Base-by-base conservation (phyloP, 2,888 invertebrate species). In the Synanthedon tipuliformis region DNA sequence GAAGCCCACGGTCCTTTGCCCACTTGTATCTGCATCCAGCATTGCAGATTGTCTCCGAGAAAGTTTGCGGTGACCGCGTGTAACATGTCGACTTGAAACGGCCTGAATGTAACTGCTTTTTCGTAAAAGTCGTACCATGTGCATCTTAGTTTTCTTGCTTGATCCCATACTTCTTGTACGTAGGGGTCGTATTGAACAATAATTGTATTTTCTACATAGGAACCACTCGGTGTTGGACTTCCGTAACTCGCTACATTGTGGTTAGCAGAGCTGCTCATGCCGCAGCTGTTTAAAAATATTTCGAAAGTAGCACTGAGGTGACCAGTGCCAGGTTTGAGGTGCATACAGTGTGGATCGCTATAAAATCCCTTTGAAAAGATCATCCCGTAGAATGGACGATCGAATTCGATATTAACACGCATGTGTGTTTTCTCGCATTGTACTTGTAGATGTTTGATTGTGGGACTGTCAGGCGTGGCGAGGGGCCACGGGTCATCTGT, bases 1-100 rank as follows among this genome's bases (percentile, higher is more conserved):
- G 95, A 95, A n/a, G 97, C 97, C 97, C 97, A 97, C 1, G 97
- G 97, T 61, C 97, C 97, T 76, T 97, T 97, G 54, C 97, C 97
- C 50, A 96, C 96, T 83, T 97, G 97, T 66, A 97, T 97, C 81
- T 97, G 97, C 97, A 97, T 97, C 97, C 97, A 97, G 83, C 97
- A 97, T 75, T 97, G 96, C 65, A 97, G 88, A 86, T 97, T 97
- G 81, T 97, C 97, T 34, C 97, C 97, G 65, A 97, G 90, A 90
- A 97, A 97, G 89, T 97, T 97, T 51, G 97, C 97, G 0, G 96
- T 96, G 50, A 97, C 96, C 0, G 96, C 97, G 75, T 97, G 96
- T 64, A 97, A 79, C 95, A 96, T 97, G 76, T 97, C 97, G 41
- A 97, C 97, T 89, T 96, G 95, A 92, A 97, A 97, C 40, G 97